A percentile compares a stretch with the other conserved stretches of the same genome.
Conservation (phyloP, 1,140 invertebrate species). For the Aphaenogaster floridana region DNA sequence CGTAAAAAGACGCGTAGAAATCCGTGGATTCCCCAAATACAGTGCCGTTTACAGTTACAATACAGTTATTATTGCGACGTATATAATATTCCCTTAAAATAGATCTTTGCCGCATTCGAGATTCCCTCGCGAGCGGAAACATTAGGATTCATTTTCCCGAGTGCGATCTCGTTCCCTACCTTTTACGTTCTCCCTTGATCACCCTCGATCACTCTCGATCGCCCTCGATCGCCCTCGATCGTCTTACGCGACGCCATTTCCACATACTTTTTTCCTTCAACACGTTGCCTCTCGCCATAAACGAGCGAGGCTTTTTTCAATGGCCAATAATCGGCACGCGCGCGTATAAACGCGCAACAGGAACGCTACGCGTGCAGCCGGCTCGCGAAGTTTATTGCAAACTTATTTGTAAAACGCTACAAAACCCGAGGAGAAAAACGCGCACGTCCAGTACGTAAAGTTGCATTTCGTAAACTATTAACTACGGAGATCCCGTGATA, state of each 20-base stretch:
- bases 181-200: neutral
- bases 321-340: too few species aligned
- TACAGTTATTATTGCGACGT: neutral
- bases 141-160: neutral
- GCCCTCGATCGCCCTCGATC: too few species aligned
- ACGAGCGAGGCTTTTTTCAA: too few species aligned
- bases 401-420: slow-evolving; percentile 67
- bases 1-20: neutral
- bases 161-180: neutral
- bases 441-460: slow-evolving; percentile 13
- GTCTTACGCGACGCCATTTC: neutral
- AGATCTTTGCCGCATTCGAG: neutral
- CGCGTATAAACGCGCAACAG: neutral
- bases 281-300: neutral
- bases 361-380: too few species aligned
- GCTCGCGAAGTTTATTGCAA: slow-evolving; percentile 23
- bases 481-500: slow-evolving; percentile 45
- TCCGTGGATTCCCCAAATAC: neutral
- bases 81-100: neutral
- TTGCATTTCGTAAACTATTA: slow-evolving; percentile 67
- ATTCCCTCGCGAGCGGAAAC: neutral
- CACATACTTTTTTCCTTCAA: neutral
- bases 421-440: slow-evolving; percentile 44
- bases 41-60: neutral
- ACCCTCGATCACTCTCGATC: neutral